Base-by-base conservation (phyloP, 2,797 vertebrate species). In the Malacoctenus gilli region DNA sequence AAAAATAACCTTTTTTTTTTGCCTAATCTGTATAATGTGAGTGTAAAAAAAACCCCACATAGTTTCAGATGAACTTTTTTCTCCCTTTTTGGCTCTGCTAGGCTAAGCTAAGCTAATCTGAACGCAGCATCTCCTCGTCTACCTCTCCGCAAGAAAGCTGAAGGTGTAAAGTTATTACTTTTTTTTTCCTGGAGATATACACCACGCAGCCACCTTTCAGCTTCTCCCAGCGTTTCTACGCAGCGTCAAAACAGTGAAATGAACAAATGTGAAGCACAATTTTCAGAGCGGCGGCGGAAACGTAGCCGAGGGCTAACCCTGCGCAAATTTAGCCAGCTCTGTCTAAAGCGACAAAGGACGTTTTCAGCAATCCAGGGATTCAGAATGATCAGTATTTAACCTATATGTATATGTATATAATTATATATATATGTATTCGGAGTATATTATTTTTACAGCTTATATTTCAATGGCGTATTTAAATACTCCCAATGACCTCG, bases 341-440 rank as follows among this genome's bases (percentile, higher is more conserved):
- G 68, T 75, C 81, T 85, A 75, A 83, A 86, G 72, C 59, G 36
- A 77, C 72, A 79, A 65, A 72, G 60, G 56, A 76, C 30, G 42
- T 87, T 87, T 78, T 85, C 72, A 85, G 73, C 83, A 76, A 87
- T 89, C 87, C 90, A 92, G 90, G 90, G 88, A 91, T 86, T 86
- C 77, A 83, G 72, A 85, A 83, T 84, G 83, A 88, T 91, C 92
- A 92, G 92, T 93, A 92, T 93, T 93, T 91, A 89, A 90, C 85
- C 85, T 83, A 72, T 78, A 80, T 86, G 82, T 85, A 80, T 82
- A 70, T 87, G 84, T 86, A 88, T 82, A 83, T 87, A 86, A 77
- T 75, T 84, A 83, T 89, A 83, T 89, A 87, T 85, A 86, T 87
- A 84, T 88, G 84, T 84, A 85, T 85, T 86, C 46, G 87, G 85